Evolutionary conservation across 2,888 invertebrate species (phyloP).

Genomic region (Harpalus rufipes): DNA sequence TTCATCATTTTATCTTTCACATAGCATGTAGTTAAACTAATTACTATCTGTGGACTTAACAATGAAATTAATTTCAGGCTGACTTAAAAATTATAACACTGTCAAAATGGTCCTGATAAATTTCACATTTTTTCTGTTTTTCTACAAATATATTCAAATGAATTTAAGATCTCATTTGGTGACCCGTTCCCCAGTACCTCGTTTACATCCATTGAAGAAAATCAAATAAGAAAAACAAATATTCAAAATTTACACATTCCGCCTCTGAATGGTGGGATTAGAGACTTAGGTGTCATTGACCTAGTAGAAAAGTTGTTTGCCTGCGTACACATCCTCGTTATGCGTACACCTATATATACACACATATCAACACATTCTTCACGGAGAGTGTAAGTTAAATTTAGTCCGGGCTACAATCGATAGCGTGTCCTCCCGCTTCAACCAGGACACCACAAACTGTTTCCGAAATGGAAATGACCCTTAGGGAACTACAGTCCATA

Average conservation of each 20-base stretch:
- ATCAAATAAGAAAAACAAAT: constrained; percentile 36
- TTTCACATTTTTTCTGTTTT: no score
- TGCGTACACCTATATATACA: constrained; percentile 40
- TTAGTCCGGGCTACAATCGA: constrained; percentile 60
- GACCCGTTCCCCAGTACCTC: not conserved
- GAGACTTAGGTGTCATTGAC: constrained; percentile 59
- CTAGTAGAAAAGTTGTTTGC: constrained; percentile 61
- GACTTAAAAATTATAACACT: no score
- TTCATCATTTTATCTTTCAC: no score
- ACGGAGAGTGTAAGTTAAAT: constrained; percentile 62
- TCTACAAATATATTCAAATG: no score
- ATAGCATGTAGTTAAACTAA: no score
- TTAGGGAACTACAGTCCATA: not conserved
- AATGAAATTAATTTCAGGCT: no score
- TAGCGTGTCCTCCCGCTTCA: constrained; percentile 55
- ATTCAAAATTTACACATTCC: constrained; percentile 6
- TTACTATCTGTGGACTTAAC: no score
- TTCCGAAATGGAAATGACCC: not conserved
- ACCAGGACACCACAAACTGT: not conserved
- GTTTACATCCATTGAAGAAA: constrained; percentile 28
- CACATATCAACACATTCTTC: constrained; percentile 56
- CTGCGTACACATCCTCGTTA: constrained; percentile 39
- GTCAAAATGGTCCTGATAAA: no score
- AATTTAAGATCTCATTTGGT: not conserved
- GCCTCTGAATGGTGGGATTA: constrained; percentile 36